Percentiles rank a stretch among this genome's conserved stretches.
Evolutionary conservation across 2,888 invertebrate species (phyloP).

Genomic region (Maniola hyperantus): DNA sequence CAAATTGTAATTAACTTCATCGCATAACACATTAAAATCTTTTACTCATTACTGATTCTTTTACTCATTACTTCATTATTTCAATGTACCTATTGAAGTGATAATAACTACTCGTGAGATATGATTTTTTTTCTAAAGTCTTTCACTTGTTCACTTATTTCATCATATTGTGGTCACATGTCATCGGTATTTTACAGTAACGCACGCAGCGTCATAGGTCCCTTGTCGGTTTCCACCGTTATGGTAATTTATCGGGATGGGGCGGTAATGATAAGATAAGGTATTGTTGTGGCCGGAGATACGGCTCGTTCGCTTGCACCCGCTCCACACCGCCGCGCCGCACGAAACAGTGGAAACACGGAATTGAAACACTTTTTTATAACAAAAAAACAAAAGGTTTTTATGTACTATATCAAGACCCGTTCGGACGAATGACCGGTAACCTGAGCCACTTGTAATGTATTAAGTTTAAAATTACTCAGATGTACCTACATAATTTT

Average conservation of each 20-base stretch:
- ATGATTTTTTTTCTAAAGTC: too few species aligned
- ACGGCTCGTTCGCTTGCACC: conserved; percentile 53
- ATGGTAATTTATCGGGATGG: conserved; percentile 77
- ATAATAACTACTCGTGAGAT: too few species aligned
- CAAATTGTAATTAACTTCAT: neutral
- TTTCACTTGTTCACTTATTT: neutral
- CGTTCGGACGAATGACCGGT: conserved; percentile 8
- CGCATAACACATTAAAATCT: neutral
- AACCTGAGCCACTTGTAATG: neutral
- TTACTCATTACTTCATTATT: too few species aligned
- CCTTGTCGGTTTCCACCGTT: conserved; percentile 43
- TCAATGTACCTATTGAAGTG: too few species aligned
- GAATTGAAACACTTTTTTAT: conserved; percentile 32
- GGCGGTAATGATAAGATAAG: conserved; percentile 77
- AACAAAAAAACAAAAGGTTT: conserved; percentile 32
- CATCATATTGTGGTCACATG: neutral
- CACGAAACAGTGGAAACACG: conserved; percentile 27
- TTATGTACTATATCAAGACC: conserved; percentile 29
- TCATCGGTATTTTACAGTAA: neutral
- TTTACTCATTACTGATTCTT: too few species aligned
- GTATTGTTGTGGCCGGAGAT: conserved; percentile 71
- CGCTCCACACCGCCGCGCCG: conserved; percentile 28
- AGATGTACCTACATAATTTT: neutral
- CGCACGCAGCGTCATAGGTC: conserved; percentile 4
- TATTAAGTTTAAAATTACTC: conserved; percentile 2